Evolutionary conservation across 2,888 invertebrate genomes (phyloP), one percentile per base, ranked within the genome.

Genomic region (Ornithoptera alexandrae): DNA sequence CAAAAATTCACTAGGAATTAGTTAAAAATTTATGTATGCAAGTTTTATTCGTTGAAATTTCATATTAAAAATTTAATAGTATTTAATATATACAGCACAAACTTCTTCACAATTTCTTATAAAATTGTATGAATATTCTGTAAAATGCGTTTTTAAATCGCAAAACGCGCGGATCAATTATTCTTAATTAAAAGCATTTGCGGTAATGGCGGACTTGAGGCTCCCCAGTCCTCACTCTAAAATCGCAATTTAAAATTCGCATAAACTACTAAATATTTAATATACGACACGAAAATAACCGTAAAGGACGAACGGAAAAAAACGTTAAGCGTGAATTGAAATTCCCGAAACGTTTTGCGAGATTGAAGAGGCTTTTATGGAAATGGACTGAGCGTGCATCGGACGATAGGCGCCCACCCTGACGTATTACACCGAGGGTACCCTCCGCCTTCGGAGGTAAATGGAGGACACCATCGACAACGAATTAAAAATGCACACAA

Each of bases 311-410:
- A 71, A 78, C 73, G 66, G 46, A 85, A 86, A 88, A 39, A 87
- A 77, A 84, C 81, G 82, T 82, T 87, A 88, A 90, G 87, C 88
- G 85, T 77, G 88, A 90, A 91, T 92, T 92, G 88, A 90, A 90
- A 92, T 92, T 92, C 92, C 86, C 86, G 83, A 82, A 90, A 83
- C 90, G 90, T 89, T 91, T 88, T 87, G 86, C 84, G 88, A 90
- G 90, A 91, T 90, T 91, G 90, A 92, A 90, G 91, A 91, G 91
- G 90, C 91, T 92, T 92, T 92, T 92, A 92, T 92, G 91, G 90
- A 90, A 92, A 92, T 91, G 87, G 89, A 86, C 86, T 82, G 81
- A 79, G 86, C 86, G 89, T 88, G 87, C 89, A 86, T 84, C 85
- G 79, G 82, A 79, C 84, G 87, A 88, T 90, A 88, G 88, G 77